Conservation (phyloP, 2,888 invertebrate genomes). For the Caenorhabditis afra region DNA sequence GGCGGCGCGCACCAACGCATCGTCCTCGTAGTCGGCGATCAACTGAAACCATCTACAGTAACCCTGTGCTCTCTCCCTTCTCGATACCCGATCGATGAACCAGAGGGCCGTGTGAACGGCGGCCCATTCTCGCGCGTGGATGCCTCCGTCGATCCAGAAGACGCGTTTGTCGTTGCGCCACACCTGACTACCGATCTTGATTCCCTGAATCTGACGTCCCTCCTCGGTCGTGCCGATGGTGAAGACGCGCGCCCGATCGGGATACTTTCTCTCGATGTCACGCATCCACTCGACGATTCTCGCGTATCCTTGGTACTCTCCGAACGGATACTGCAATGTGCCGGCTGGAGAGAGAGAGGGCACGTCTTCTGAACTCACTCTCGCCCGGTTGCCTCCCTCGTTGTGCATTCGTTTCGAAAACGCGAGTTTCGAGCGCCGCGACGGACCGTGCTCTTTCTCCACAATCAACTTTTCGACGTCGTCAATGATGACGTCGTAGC, state of each 20-base stretch:
- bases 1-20: constrained; percentile 52
- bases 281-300: constrained; percentile 76
- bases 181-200: constrained; percentile 77
- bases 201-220: constrained; percentile 75
- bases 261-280: constrained; percentile 77
- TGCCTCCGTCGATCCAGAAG: constrained; percentile 80
- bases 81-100: constrained; percentile 77
- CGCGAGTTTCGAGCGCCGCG: constrained; percentile 21
- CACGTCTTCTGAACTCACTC: constrained; percentile 39
- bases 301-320: constrained; percentile 78
- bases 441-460: constrained; percentile 70
- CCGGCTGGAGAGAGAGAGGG: not conserved
- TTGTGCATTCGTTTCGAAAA: constrained; percentile 64
- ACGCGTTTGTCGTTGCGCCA: constrained; percentile 69
- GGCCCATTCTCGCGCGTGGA: constrained; percentile 80
- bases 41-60: constrained; percentile 60
- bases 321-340: constrained; percentile 67
- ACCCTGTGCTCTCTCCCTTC: too few species aligned
- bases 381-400: constrained; percentile 66
- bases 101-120: constrained; percentile 79
- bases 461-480: constrained; percentile 84
- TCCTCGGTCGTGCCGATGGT: constrained; percentile 77
- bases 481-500: constrained; percentile 62
- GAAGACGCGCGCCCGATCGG: constrained; percentile 74
- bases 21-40: constrained; percentile 73